These are phyloP conservation scores for Byasa hedistus DNA, from an alignment of 2,888 invertebrate species.

Conservation along the genomic window DNA sequence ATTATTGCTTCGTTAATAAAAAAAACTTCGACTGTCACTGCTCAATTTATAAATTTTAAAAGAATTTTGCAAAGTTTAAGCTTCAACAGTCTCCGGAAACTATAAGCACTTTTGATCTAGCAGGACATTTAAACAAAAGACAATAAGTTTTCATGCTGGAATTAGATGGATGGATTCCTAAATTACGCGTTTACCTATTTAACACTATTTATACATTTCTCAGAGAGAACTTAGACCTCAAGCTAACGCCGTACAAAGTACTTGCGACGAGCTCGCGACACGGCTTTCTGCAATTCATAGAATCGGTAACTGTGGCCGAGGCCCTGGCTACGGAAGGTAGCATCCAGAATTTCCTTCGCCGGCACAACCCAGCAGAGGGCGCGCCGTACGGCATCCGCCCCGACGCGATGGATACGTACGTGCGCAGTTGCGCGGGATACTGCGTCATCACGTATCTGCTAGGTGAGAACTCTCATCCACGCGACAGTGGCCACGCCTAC, in stretches of 20 bases:
- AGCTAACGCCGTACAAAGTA: conserved; percentile 92
- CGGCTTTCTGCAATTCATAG: conserved; percentile 97
- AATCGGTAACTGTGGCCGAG: conserved; percentile 95
- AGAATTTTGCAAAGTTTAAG: too few species aligned
- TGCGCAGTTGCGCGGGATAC: conserved; percentile 97
- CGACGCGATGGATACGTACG: conserved; percentile 98
- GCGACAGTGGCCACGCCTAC: too few species aligned
- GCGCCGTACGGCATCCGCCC: conserved; percentile 94
- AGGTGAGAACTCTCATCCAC: conserved; percentile 55
- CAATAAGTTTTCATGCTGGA: too few species aligned
- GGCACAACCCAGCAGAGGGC: conserved; percentile 92
- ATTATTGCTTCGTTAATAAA: too few species aligned
- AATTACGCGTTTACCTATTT: too few species aligned
- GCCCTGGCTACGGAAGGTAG: conserved; percentile 92
- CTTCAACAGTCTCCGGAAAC: too few species aligned
- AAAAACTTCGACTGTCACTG: too few species aligned
- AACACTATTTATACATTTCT: too few species aligned
- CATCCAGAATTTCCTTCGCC: conserved; percentile 95
- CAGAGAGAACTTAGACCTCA: conserved; percentile 95
- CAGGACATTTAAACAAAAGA: too few species aligned
- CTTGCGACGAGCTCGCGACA: conserved; percentile 97
- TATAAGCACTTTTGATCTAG: too few species aligned
- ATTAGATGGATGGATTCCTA: too few species aligned
- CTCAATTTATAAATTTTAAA: too few species aligned
- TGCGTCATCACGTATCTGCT: conserved; percentile 98